A percentile compares a stretch with the other conserved stretches of the same genome.
These are phyloP conservation scores for Vanessa atalanta DNA, from an alignment of 1,140 invertebrate genomes.

Conservation along the genomic window DNA sequence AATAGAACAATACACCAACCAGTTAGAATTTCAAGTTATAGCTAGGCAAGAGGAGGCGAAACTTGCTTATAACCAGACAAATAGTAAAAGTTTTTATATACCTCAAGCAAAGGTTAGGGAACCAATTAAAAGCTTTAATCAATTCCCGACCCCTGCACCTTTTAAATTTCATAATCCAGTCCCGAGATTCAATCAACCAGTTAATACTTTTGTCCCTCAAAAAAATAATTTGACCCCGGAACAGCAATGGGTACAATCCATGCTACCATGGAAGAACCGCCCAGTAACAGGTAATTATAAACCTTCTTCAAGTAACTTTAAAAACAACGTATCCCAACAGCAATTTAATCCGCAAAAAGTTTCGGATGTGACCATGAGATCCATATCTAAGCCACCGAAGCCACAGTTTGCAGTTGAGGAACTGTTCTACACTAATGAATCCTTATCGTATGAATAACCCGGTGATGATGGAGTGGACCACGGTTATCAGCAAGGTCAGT, in stretches of 20 bases:
- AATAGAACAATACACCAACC: neutral
- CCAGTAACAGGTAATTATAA: no score
- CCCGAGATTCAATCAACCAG: neutral
- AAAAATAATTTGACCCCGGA: neutral
- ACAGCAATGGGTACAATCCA: neutral
- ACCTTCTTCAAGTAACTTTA: neutral
- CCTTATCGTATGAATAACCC: neutral
- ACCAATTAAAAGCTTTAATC: neutral
- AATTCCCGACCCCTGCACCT: neutral
- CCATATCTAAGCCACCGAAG: conserved; percentile 1
- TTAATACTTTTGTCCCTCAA: neutral
- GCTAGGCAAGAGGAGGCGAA: conserved; percentile 1
- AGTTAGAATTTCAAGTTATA: neutral
- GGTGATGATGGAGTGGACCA: conserved; percentile 3
- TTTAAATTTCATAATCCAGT: neutral
- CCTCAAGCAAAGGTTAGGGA: neutral
- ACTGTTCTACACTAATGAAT: conserved; percentile 2
- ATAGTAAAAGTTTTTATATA: neutral
- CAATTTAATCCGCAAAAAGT: neutral
- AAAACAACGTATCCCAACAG: no score
- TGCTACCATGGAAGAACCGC: no score
- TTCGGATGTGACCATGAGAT: neutral
- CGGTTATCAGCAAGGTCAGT: conserved; percentile 7
- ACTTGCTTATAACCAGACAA: no score
- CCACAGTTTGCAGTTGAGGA: conserved; percentile 1